Conservation (phyloP, 2,888 invertebrate species). For the Trypoxylon attenuatum region DNA sequence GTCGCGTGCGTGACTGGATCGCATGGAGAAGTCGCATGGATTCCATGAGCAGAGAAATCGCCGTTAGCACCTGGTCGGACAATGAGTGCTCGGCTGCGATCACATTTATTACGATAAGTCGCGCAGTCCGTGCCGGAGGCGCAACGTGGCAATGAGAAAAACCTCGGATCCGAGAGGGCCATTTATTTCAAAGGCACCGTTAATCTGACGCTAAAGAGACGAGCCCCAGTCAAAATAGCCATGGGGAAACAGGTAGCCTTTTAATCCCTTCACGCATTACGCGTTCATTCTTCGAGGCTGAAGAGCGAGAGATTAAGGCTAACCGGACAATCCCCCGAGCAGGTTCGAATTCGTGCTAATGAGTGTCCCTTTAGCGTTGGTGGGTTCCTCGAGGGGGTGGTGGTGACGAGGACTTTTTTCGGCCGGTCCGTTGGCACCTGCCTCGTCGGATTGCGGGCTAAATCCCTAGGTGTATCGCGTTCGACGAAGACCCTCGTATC, state of each 20-base stretch:
- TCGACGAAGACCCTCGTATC: constrained; percentile 15
- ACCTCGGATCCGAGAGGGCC: not conserved
- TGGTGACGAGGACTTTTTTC: constrained; percentile 38
- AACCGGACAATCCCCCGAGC: constrained; percentile 21
- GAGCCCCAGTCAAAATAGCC: constrained; percentile 31
- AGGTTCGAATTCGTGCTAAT: constrained; percentile 31
- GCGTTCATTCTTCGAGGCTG: constrained; percentile 9
- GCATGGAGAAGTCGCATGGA: constrained; percentile 24
- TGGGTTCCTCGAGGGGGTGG: constrained; percentile 18
- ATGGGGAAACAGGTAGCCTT: constrained; percentile 27
- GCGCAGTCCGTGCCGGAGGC: not conserved
- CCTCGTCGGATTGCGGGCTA: constrained; percentile 16
- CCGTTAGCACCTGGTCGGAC: constrained; percentile 38
- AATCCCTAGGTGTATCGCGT: too few species aligned
- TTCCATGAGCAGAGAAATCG: constrained; percentile 35
- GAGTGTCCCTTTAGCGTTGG: constrained; percentile 32
- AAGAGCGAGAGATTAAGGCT: constrained; percentile 16
- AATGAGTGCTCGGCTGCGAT: constrained; percentile 19
- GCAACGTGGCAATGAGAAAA: not conserved
- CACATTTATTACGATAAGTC: constrained; percentile 18
- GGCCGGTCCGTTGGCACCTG: constrained; percentile 41
- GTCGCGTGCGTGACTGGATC: too few species aligned
- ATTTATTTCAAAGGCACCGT: constrained; percentile 3
- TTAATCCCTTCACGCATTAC: constrained; percentile 10
- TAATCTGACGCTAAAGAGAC: constrained; percentile 37